These are phyloP conservation scores for Brachirus orientalis DNA, from an alignment of 2,113 vertebrate species.

Conservation along the genomic window DNA sequence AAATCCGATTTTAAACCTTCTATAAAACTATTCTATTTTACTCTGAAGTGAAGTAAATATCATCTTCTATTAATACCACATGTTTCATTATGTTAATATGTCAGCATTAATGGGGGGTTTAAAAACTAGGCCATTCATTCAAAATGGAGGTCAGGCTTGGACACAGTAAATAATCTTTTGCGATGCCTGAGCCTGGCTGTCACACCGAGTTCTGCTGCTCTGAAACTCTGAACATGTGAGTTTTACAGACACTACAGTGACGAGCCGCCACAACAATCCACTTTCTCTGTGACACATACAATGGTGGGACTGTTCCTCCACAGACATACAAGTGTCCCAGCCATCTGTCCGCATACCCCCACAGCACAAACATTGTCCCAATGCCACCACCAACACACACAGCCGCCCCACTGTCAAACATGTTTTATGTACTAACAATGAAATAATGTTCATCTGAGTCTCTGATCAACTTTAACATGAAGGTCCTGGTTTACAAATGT, in stretches of 20 bases:
- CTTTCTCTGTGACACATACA: constrained; percentile 72
- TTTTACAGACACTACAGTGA: constrained; percentile 76
- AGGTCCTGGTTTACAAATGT: background rate
- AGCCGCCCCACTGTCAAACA: constrained; percentile 32
- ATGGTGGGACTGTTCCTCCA: constrained; percentile 75
- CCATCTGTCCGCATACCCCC: constrained; percentile 82
- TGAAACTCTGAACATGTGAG: constrained; percentile 61
- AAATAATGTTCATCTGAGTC: background rate
- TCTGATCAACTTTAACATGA: background rate
- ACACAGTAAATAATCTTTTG: constrained; percentile 1
- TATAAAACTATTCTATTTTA: no score
- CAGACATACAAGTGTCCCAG: constrained; percentile 76
- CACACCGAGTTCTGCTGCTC: constrained; percentile 20
- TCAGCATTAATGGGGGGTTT: no score
- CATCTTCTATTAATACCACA: no score
- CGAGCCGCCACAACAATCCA: constrained; percentile 72
- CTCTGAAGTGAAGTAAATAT: no score
- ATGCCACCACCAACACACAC: constrained; percentile 38
- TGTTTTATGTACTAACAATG: constrained; percentile 31
- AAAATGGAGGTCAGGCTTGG: background rate
- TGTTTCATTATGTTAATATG: no score
- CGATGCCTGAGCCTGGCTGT: constrained; percentile 18
- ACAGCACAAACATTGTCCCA: constrained; percentile 82
- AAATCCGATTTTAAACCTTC: no score
- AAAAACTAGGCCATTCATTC: no score